Percentiles rank a stretch among this genome's conserved stretches.
These are phyloP conservation scores for Hippocampus abdominalis DNA, from an alignment of 2,113 vertebrate genomes.

Conservation along the genomic window DNA sequence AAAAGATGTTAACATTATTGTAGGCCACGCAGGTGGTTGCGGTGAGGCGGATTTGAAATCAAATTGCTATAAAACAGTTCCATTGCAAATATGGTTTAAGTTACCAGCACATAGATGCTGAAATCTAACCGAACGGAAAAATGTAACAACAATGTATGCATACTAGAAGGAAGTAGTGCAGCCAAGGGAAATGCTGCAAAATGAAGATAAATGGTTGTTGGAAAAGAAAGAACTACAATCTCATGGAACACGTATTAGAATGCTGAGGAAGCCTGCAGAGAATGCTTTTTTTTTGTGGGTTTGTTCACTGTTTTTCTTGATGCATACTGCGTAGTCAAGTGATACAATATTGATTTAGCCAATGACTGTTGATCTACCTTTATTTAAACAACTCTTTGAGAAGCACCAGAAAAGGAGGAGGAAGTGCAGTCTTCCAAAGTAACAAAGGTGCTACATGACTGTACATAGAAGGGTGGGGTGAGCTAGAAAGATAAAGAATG, in stretches of 20 bases:
- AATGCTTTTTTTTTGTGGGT: background rate
- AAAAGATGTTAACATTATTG: no score
- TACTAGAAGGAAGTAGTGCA: no score
- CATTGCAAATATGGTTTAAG: no score
- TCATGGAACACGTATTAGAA: background rate
- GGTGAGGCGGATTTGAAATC: no score
- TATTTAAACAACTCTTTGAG: background rate
- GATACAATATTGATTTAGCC: background rate
- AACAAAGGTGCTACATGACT: background rate
- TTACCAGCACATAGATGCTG: no score
- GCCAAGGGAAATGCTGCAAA: no score
- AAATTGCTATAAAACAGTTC: no score
- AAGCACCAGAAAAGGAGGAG: background rate
- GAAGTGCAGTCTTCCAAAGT: background rate
- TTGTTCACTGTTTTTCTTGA: background rate
- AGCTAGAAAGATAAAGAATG: background rate
- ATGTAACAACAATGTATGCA: no score
- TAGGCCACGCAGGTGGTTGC: no score
- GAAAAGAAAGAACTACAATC: background rate
- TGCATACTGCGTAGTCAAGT: background rate
- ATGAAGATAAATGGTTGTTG: background rate
- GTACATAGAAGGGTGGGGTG: background rate
- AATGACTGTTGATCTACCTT: background rate
- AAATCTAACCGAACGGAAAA: no score
- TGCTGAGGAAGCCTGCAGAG: background rate